These are phyloP conservation scores for Tenrec ecaudatus DNA, from an alignment of 2,113 vertebrate species.

Conservation along the genomic window DNA sequence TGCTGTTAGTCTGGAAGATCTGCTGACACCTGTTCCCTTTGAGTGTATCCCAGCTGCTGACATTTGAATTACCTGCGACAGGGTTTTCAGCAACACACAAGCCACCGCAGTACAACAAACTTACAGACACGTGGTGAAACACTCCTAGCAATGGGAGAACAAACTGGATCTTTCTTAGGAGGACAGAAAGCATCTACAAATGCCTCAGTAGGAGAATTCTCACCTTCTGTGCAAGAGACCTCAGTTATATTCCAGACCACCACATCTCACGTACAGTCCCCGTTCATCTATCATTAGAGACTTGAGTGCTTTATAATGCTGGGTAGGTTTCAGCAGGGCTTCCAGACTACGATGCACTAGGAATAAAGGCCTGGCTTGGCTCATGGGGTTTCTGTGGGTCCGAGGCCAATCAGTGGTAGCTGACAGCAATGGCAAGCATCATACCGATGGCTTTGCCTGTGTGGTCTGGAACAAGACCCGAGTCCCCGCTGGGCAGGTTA, in stretches of 20 bases:
- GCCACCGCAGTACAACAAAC: too few relatives aligned
- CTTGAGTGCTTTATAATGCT: background rate
- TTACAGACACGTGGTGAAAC: too few relatives aligned
- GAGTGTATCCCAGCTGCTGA: too few relatives aligned
- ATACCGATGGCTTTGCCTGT: background rate
- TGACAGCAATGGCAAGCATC: background rate
- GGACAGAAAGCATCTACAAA: slow-evolving; percentile 22
- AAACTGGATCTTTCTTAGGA: slow-evolving; percentile 1
- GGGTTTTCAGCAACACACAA: too few relatives aligned
- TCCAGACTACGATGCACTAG: background rate
- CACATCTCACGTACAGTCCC: background rate
- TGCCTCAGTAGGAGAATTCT: background rate
- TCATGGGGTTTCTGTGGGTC: background rate
- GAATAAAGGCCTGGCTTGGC: background rate
- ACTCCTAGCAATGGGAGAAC: background rate
- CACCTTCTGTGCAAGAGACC: background rate
- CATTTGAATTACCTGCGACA: too few relatives aligned
- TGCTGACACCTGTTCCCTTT: too few relatives aligned
- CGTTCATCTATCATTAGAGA: background rate
- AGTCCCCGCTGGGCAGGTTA: background rate
- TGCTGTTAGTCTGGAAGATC: too few relatives aligned
- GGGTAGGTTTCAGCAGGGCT: background rate
- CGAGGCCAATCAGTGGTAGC: background rate
- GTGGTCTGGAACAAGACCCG: too few relatives aligned
- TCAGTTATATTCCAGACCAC: background rate